Percentiles rank a stretch among this genome's conserved stretches.
These are phyloP conservation scores for Ranitomeya variabilis DNA, from an alignment of 2,113 vertebrate species.

Conservation along the genomic window DNA sequence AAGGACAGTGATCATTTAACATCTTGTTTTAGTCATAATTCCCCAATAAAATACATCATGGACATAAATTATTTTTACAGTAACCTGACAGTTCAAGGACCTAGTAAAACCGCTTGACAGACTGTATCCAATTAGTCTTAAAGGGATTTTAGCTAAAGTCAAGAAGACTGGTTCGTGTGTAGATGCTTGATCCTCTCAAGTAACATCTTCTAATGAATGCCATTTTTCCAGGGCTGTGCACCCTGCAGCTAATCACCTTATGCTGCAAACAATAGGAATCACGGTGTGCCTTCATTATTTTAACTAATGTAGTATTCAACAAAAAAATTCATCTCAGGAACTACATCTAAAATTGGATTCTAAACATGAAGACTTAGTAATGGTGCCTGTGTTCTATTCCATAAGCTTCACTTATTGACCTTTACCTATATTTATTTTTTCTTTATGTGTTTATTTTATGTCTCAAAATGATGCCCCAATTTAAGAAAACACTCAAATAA, in stretches of 20 bases:
- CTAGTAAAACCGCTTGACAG: neutral
- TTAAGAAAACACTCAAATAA: too few relatives aligned
- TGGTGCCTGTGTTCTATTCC: neutral
- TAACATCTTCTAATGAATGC: neutral
- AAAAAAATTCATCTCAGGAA: too few relatives aligned
- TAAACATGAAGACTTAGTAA: neutral
- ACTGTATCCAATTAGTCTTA: neutral
- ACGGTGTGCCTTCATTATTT: neutral
- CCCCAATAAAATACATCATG: neutral
- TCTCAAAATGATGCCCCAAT: neutral
- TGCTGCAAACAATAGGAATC: neutral
- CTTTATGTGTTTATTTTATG: neutral
- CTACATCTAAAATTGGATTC: neutral
- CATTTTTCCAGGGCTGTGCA: neutral
- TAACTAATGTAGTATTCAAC: neutral
- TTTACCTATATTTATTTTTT: neutral
- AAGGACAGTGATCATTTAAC: neutral
- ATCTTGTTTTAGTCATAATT: neutral
- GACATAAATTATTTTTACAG: neutral
- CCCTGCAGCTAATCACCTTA: neutral
- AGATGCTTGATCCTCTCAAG: neutral
- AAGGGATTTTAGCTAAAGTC: neutral
- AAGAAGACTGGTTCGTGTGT: neutral
- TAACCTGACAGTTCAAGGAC: neutral
- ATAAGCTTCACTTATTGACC: neutral